phyloP scores from a whole-genome alignment of 2,797 vertebrate genomes.

The Bradypus variegatus region DNA sequence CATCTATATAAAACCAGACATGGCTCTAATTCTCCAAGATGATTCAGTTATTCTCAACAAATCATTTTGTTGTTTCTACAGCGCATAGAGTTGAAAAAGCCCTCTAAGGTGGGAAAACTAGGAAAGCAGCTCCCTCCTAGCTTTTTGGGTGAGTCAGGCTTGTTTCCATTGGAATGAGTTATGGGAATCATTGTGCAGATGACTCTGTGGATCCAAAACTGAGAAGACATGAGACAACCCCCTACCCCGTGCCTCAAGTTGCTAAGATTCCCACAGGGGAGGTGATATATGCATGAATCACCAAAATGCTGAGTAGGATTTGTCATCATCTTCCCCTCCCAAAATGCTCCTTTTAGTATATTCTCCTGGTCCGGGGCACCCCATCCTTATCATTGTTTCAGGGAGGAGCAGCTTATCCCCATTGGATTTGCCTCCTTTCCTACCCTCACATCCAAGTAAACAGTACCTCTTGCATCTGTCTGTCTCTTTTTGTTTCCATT shows the following conservation, averaged over 20 bases:
- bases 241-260: neutral
- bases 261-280: neutral
- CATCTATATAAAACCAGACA: neutral
- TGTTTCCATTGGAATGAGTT: fast-evolving
- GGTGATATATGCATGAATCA: fast-evolving
- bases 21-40: neutral
- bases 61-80: neutral
- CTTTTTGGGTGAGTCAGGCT: too few relatives aligned
- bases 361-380: neutral
- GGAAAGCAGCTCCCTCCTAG: fast-evolving
- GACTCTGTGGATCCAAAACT: fast-evolving
- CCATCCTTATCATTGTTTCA: neutral
- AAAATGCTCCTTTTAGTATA: neutral
- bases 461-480: neutral
- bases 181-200: neutral
- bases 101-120: neutral
- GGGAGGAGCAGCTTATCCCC: neutral
- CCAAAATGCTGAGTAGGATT: neutral
- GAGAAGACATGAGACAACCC: too few relatives aligned
- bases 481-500: neutral
- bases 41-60: neutral
- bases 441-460: neutral
- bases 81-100: neutral
- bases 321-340: neutral
- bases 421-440: neutral